phyloP scores from a whole-genome alignment of 2,113 vertebrate genomes.

The Nycticorax nycticorax region DNA sequence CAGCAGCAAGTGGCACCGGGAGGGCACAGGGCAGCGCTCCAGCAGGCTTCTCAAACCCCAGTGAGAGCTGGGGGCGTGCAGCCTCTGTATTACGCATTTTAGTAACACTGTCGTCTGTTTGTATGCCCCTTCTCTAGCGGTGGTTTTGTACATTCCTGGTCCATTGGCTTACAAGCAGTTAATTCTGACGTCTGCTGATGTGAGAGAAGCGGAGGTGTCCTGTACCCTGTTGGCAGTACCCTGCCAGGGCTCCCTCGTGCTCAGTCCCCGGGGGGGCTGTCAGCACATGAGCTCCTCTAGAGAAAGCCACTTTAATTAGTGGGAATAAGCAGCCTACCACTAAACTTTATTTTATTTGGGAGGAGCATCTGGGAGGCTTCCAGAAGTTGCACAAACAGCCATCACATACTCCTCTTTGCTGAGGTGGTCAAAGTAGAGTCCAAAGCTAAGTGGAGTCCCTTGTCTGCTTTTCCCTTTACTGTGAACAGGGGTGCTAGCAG shows the following conservation, averaged over 20 bases:
- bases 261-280: not conserved
- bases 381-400: not conserved
- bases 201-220: not conserved
- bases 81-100: not conserved
- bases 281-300: not conserved
- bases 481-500: not conserved
- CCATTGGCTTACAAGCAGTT: not conserved
- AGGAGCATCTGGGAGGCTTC: not conserved
- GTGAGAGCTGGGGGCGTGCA: not conserved
- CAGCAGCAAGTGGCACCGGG: not conserved
- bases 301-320: not conserved
- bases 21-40: not conserved
- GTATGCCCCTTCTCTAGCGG: accelerated
- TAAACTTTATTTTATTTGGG: not conserved
- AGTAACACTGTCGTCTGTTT: not conserved
- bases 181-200: not conserved
- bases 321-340: not conserved
- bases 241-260: not conserved
- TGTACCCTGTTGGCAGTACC: not conserved
- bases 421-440: not conserved
- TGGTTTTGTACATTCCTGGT: not conserved
- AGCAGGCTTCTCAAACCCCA: not conserved
- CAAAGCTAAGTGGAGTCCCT: not conserved
- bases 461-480: not conserved
- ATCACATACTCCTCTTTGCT: not conserved